These are phyloP conservation scores for Pogonophryne albipinna DNA, from an alignment of 2,797 vertebrate species.

Conservation along the genomic window DNA sequence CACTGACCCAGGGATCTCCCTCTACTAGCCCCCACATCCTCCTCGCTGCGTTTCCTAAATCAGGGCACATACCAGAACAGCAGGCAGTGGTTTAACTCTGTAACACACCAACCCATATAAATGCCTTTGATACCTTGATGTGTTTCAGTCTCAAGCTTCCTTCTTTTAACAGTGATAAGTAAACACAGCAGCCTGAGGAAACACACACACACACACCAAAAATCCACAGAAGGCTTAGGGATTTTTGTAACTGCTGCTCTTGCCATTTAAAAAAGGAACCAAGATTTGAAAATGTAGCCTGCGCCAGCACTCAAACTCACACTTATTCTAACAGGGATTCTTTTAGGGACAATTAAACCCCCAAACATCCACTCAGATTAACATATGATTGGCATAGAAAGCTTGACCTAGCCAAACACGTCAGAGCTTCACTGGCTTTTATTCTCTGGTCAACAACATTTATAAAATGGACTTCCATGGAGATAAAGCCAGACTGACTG, in stretches of 20 bases:
- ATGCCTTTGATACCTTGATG: slow-evolving; percentile 83
- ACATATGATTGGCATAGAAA: slow-evolving; percentile 28
- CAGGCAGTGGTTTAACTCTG: slow-evolving; percentile 81
- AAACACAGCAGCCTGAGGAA: slow-evolving; percentile 75
- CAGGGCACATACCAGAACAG: slow-evolving; percentile 84
- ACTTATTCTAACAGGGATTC: slow-evolving; percentile 31
- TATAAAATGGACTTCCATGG: slow-evolving; percentile 39
- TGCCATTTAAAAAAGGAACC: slow-evolving; percentile 27
- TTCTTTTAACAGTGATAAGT: slow-evolving; percentile 72
- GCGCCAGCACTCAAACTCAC: slow-evolving; percentile 35
- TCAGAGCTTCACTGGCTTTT: slow-evolving; percentile 16
- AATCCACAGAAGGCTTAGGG: slow-evolving; percentile 21
- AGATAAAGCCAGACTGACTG: slow-evolving; percentile 47
- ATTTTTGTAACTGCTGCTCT: slow-evolving; percentile 63
- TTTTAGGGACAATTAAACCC: slow-evolving; percentile 43
- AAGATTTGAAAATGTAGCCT: slow-evolving; percentile 35
- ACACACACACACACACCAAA: slow-evolving; percentile 40
- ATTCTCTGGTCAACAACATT: slow-evolving; percentile 37
- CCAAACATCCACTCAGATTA: slow-evolving; percentile 31
- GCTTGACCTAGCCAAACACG: too few species aligned
- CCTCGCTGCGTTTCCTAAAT: slow-evolving; percentile 73
- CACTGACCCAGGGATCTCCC: slow-evolving; percentile 59
- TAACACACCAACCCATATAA: slow-evolving; percentile 80
- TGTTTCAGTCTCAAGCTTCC: slow-evolving; percentile 75
- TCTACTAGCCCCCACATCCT: slow-evolving; percentile 72